phyloP scores from a whole-genome alignment of 2,797 vertebrate genomes.

The Podarcis lilfordi region DNA sequence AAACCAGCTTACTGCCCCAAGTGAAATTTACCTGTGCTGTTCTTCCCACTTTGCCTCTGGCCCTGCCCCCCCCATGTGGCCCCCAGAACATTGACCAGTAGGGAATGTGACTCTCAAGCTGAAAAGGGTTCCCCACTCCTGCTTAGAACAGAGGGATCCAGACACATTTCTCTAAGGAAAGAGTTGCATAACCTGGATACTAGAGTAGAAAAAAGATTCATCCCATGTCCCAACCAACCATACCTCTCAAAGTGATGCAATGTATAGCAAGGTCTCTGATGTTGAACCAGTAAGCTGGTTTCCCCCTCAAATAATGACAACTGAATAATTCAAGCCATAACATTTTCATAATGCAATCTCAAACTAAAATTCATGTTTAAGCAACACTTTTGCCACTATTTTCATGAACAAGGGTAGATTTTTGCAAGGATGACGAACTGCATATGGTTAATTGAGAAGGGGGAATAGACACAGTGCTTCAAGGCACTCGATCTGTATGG shows the following conservation, averaged over 20 bases:
- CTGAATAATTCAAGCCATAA: background rate
- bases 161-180: too few relatives aligned
- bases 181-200: background rate
- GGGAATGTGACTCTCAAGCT: too few relatives aligned
- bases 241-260: background rate
- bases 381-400: background rate
- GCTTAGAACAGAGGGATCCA: too few relatives aligned
- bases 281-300: background rate
- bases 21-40: too few relatives aligned
- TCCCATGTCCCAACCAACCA: background rate
- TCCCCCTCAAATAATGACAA: background rate
- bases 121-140: too few relatives aligned
- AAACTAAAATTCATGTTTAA: background rate
- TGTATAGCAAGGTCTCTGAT: background rate
- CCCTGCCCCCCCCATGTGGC: too few relatives aligned
- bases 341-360: background rate
- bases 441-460: background rate
- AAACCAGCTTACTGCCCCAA: too few relatives aligned
- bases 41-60: too few relatives aligned
- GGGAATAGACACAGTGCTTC: background rate
- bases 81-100: too few relatives aligned
- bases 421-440: background rate
- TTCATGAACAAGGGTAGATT: background rate
- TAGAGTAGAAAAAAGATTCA: background rate
- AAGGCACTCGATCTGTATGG: background rate